These are phyloP conservation scores for Atta colombica DNA, from an alignment of 1,140 invertebrate species.

Conservation along the genomic window DNA sequence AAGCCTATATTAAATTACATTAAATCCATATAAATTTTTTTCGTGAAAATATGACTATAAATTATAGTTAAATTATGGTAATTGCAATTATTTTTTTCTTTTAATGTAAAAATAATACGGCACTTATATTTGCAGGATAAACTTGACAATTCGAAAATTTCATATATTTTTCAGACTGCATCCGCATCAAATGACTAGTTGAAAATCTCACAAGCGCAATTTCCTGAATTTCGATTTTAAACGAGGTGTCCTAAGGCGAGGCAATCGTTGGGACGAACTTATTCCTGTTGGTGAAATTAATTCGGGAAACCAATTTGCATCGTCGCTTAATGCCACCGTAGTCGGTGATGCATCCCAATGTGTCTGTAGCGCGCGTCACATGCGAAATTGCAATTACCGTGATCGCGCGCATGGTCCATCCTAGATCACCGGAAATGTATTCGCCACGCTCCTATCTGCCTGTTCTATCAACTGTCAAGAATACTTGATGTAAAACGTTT, in stretches of 20 bases:
- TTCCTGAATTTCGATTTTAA: constrained; percentile 64
- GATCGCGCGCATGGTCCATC: constrained; percentile 30
- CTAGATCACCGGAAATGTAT: constrained; percentile 28
- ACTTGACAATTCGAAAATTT: neutral
- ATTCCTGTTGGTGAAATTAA: constrained; percentile 68
- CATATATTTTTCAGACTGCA: neutral
- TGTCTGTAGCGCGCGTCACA: constrained; percentile 56
- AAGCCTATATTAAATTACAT: too few relatives aligned
- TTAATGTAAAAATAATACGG: neutral
- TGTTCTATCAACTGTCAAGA: neutral
- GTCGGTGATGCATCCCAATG: constrained; percentile 53
- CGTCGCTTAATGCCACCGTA: constrained; percentile 58
- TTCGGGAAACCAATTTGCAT: constrained; percentile 73
- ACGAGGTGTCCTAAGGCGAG: constrained; percentile 22
- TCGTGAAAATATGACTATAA: too few relatives aligned
- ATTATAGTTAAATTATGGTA: too few relatives aligned
- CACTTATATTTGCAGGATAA: neutral
- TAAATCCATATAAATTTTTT: too few relatives aligned
- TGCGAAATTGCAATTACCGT: constrained; percentile 71
- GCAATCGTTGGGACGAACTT: constrained; percentile 59
- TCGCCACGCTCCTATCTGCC: neutral
- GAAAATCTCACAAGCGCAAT: constrained; percentile 48
- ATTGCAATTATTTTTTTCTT: too few relatives aligned
- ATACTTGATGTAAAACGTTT: neutral
- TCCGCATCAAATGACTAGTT: neutral